Evolutionary conservation across 2,797 vertebrate species (phyloP).

Genomic region (Cryptoblepharus egeriae): DNA sequence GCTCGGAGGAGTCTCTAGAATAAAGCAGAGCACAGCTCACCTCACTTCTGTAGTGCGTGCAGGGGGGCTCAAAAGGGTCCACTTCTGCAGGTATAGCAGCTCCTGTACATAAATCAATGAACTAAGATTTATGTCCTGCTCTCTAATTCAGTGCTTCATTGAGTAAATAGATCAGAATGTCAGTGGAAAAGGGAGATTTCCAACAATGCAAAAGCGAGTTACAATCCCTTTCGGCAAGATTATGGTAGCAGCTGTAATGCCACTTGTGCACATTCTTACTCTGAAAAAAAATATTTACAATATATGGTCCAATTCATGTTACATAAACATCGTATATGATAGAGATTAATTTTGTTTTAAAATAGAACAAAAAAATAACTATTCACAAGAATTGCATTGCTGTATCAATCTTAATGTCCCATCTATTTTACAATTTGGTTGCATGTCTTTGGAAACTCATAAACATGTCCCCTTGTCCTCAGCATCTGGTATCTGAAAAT

Average conservation of each 20-base stretch:
- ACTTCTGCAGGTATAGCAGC: no score
- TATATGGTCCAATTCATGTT: slow-evolving; percentile 10
- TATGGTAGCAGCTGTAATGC: neutral
- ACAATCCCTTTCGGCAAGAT: neutral
- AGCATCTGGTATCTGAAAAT: neutral
- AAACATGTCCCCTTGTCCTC: neutral
- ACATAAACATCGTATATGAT: neutral
- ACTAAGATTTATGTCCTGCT: neutral
- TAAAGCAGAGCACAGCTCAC: no score
- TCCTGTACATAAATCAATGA: neutral
- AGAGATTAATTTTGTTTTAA: neutral
- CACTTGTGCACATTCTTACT: no score
- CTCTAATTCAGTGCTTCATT: neutral
- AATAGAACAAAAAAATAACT: neutral
- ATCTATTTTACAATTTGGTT: neutral
- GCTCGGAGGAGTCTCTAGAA: no score
- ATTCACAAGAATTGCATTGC: slow-evolving; percentile 18
- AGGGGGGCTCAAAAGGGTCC: no score
- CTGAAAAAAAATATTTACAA: no score
- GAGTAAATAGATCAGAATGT: neutral
- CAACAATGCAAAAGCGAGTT: neutral
- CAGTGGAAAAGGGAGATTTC: neutral
- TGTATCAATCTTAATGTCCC: neutral
- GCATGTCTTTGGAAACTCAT: neutral
- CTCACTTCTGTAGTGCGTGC: no score